phyloP scores from a whole-genome alignment of 2,888 invertebrate species.

The Drosophila recens region DNA sequence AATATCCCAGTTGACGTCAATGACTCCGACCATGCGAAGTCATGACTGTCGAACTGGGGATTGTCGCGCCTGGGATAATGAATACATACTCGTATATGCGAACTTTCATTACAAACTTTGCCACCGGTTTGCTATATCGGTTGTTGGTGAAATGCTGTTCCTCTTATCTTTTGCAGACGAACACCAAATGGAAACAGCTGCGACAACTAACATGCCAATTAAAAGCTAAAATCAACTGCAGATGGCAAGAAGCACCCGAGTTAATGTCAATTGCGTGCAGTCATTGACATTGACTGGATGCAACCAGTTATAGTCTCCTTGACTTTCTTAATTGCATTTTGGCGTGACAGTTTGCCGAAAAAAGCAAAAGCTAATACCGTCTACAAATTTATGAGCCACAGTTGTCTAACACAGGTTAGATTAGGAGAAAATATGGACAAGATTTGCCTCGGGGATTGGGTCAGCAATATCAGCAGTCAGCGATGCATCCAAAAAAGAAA shows the following conservation, averaged over 20 bases:
- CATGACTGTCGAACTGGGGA: constrained; percentile 3
- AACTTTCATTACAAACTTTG: constrained; percentile 55
- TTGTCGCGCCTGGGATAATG: constrained; percentile 20
- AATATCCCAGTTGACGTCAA: constrained; percentile 7
- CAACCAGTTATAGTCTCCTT: constrained; percentile 44
- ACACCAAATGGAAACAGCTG: constrained; percentile 27
- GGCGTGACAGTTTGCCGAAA: constrained; percentile 52
- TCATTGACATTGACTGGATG: constrained; percentile 55
- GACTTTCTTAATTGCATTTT: constrained; percentile 64
- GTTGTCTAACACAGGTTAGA: neutral
- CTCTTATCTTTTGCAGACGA: constrained; percentile 23
- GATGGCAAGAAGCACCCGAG: constrained; percentile 28
- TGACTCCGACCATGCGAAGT: constrained; percentile 9
- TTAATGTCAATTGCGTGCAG: constrained; percentile 39
- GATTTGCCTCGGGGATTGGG: neutral
- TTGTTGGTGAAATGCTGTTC: constrained; percentile 42
- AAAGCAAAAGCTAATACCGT: constrained; percentile 42
- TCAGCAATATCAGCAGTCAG: neutral
- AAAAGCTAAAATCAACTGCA: constrained; percentile 22
- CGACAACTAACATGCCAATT: constrained; percentile 51
- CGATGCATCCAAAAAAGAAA: neutral
- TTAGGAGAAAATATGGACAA: neutral
- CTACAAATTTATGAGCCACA: neutral
- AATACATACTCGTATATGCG: constrained; percentile 12
- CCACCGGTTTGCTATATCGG: constrained; percentile 40